A percentile compares a stretch with the other conserved stretches of the same genome.
These are phyloP conservation scores for Leucophenga maculata DNA, from an alignment of 2,888 invertebrate species.

Conservation along the genomic window DNA sequence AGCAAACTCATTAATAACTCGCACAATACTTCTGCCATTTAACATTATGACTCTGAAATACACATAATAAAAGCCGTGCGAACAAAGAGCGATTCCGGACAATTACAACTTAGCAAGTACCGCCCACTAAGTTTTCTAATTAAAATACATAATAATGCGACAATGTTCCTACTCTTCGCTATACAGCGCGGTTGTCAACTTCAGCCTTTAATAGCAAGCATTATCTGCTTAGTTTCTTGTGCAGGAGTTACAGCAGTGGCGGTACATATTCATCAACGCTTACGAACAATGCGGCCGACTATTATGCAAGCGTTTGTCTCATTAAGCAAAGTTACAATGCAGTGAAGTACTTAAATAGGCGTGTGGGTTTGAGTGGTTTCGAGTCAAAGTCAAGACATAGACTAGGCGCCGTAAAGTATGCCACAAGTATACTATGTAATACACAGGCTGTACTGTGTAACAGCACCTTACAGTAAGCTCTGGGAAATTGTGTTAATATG, in stretches of 20 bases:
- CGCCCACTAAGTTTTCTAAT: slow-evolving; percentile 25
- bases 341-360: neutral
- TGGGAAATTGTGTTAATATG: slow-evolving; percentile 20
- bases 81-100: neutral
- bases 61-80: neutral
- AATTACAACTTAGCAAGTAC: slow-evolving; percentile 14
- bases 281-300: neutral
- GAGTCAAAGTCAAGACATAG: neutral
- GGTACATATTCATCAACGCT: neutral
- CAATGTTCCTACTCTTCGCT: neutral
- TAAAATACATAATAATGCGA: slow-evolving; percentile 20
- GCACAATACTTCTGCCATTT: neutral
- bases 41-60: slow-evolving; percentile 8
- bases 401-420: neutral
- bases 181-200: neutral
- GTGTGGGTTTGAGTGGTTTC: neutral
- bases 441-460: neutral
- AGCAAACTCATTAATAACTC: neutral
- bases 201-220: neutral
- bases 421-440: neutral
- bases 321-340: slow-evolving; percentile 7
- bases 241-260: too few species aligned
- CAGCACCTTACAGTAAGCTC: neutral
- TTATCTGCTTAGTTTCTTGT: neutral
- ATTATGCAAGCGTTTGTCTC: slow-evolving; percentile 2